Conservation (phyloP, 2,888 invertebrate genomes). For the Heliconius cydno region DNA sequence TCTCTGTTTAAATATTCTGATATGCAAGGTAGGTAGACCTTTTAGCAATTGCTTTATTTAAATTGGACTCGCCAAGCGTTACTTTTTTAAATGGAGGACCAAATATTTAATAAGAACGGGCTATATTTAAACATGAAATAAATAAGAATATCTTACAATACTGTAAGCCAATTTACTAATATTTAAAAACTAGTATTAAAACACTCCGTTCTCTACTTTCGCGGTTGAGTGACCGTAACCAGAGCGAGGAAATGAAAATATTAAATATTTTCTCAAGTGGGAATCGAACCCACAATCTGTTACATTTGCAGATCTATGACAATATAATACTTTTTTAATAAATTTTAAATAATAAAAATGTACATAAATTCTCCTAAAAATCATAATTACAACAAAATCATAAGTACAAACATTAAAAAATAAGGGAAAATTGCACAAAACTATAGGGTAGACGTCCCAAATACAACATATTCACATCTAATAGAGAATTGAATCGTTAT, state of each 20-base stretch:
- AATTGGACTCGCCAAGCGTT: neutral
- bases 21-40: neutral
- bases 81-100: neutral
- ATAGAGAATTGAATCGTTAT: constrained; percentile 5
- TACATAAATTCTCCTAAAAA: too few species aligned
- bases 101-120: neutral
- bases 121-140: neutral
- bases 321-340: too few species aligned
- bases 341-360: too few species aligned
- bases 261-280: too few species aligned
- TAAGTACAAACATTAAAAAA: neutral
- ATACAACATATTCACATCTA: neutral
- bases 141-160: neutral
- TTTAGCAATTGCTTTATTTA: neutral
- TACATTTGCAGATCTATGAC: too few species aligned
- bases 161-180: neutral
- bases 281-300: too few species aligned
- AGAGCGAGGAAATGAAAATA: too few species aligned
- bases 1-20: neutral
- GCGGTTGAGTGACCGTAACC: too few species aligned
- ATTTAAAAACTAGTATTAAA: too few species aligned
- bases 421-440: neutral
- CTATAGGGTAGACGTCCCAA: neutral
- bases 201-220: too few species aligned
- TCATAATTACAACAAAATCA: neutral